A percentile compares a stretch with the other conserved stretches of the same genome.
Conservation (phyloP, 2,113 vertebrate genomes). For the Nothobranchius kuhntae region DNA sequence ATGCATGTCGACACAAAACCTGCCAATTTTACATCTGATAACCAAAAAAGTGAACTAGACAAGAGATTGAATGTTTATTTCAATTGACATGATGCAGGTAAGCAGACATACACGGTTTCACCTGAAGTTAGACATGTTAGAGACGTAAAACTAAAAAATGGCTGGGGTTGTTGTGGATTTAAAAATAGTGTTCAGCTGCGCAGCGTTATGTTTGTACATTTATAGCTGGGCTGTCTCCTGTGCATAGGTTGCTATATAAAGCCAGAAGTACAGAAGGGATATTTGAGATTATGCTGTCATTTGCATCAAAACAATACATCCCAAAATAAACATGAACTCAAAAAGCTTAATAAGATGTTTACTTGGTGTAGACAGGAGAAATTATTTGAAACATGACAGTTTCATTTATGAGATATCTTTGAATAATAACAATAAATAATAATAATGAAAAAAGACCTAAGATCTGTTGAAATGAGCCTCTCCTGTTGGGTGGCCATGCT, state of each 20-base stretch:
- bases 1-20: constrained; percentile 9
- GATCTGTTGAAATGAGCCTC: no score
- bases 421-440: no score
- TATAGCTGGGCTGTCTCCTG: not conserved
- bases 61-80: constrained; percentile 25
- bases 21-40: constrained; percentile 32
- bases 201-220: not conserved
- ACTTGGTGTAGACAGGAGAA: not conserved
- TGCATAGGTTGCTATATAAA: constrained; percentile 6
- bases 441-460: no score
- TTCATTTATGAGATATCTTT: no score
- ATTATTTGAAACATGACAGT: no score
- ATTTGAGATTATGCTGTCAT: constrained; percentile 6
- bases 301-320: not conserved
- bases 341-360: not conserved
- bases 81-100: constrained; percentile 19
- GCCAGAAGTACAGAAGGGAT: constrained; percentile 1
- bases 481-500: no score
- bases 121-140: not conserved
- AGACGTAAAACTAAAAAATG: not conserved
- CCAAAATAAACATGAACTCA: not conserved
- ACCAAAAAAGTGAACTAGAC: constrained; percentile 32
- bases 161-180: not conserved
- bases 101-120: not conserved
- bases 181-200: not conserved